phyloP scores from a whole-genome alignment of 2,888 invertebrate species.

The Argynnis bischoffii region DNA sequence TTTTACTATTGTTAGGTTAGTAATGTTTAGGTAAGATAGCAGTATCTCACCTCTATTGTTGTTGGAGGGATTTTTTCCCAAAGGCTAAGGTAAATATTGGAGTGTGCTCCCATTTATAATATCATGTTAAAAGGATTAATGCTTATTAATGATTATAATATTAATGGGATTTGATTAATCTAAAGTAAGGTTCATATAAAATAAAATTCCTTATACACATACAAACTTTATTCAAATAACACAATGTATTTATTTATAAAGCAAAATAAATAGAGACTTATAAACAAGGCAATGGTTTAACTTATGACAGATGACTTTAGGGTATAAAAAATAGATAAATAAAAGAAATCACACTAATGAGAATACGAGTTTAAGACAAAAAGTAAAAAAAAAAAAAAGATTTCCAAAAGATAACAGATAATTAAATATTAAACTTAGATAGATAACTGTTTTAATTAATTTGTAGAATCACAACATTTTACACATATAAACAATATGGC shows the following conservation, averaged over 20 bases:
- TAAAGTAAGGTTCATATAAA: not conserved
- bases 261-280: conserved; percentile 26
- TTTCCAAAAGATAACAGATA: not conserved
- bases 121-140: no score
- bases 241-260: conserved; percentile 32
- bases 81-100: no score
- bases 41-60: no score
- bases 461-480: not conserved
- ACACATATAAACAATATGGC: no score
- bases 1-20: no score
- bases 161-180: no score
- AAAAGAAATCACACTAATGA: not conserved
- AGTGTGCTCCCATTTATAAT: no score
- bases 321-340: not conserved
- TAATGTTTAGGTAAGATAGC: no score
- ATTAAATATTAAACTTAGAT: no score
- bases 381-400: not conserved
- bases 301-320: conserved; percentile 4
- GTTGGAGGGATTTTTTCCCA: no score
- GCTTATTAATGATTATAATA: no score
- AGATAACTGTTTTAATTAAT: not conserved
- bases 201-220: conserved; percentile 33
- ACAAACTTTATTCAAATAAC: conserved; percentile 43
- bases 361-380: conserved; percentile 1
- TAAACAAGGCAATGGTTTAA: conserved; percentile 14